Evolutionary conservation across 1,140 invertebrate species (phyloP), one percentile per base, ranked within the genome.

Genomic region (Musca domestica): DNA sequence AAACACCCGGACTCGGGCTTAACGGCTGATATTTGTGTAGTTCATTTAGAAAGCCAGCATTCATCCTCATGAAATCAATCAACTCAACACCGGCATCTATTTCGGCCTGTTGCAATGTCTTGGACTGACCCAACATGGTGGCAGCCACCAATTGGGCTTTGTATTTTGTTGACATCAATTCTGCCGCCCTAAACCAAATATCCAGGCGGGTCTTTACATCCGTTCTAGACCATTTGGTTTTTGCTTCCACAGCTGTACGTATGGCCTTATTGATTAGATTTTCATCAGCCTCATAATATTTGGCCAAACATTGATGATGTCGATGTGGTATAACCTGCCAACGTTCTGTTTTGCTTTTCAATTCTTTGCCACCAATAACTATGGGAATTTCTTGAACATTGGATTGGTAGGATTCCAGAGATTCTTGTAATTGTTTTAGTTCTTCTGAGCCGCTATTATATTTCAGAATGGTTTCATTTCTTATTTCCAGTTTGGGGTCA

Each of bases 71-170:
- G 83, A 99, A 99, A 82, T 99, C 98, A 63, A 96, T 91, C 9
- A 99, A 85, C 83, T 99, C 98, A 47, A 92, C 93, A 47, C 92
- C 93, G 15, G 96, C 92, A 84, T 99, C 98, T 69, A 99, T 98
- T 84, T 99, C 98, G 4, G 96, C 98, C 84, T 99, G 96, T 19
- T 96, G 88, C 0, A 92, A 88, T 19, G 94, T 98, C 83, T 99
- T 99, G 0, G 90, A 91, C 83, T 99, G 97, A 0, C 98, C 98
- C 7, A 99, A 83, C 95, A 99, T 99, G 0, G 96, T 99, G 2
- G 95, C 87, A 4, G 97, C 96, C 76, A 98, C 93, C 23, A 99
- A 84, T 23, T 90, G 85, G 76, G 92, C 90, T 64, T 97, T 86
- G 81, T 98, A 94, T 71, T 92, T 90, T 0, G 84, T 88, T 0